Percentiles rank a stretch among this genome's conserved stretches.
Evolutionary conservation across 2,113 vertebrate genomes (phyloP).

Genomic region (Sceloporus undulatus): DNA sequence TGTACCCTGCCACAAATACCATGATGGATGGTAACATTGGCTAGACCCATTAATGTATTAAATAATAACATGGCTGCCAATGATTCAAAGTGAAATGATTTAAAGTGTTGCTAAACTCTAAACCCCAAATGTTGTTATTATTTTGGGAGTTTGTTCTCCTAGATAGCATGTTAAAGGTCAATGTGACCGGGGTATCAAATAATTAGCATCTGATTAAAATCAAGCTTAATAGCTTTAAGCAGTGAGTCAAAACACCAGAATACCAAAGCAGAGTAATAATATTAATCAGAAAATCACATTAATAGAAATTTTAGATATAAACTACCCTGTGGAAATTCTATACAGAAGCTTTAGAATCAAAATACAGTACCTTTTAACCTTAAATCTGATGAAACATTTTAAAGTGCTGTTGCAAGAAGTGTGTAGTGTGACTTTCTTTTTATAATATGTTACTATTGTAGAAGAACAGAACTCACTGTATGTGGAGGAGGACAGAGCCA

Average conservation of each 20-base stretch:
- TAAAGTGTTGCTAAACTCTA: not conserved
- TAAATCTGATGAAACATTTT: not conserved
- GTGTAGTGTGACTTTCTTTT: not conserved
- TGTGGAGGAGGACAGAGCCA: too few species aligned
- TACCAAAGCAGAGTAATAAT: not conserved
- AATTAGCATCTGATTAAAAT: conserved; percentile 32
- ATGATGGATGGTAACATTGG: too few species aligned
- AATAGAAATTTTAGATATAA: not conserved
- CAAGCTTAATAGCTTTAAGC: not conserved
- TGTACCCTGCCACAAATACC: not conserved
- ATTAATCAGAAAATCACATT: not conserved
- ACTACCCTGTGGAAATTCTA: not conserved
- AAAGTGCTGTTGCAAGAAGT: not conserved
- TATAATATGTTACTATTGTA: not conserved
- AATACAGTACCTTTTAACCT: not conserved
- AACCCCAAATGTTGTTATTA: not conserved
- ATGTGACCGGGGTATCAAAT: accelerated
- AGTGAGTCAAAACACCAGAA: not conserved
- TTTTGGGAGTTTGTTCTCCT: not conserved
- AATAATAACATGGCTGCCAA: not conserved
- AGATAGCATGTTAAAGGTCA: not conserved
- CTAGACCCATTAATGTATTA: not conserved
- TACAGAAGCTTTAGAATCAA: not conserved
- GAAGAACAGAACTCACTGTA: too few species aligned
- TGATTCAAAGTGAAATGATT: not conserved